Evolutionary conservation across 2,888 invertebrate species (phyloP).

Genomic region (Scaptodrosophila latifasciaeformis): DNA sequence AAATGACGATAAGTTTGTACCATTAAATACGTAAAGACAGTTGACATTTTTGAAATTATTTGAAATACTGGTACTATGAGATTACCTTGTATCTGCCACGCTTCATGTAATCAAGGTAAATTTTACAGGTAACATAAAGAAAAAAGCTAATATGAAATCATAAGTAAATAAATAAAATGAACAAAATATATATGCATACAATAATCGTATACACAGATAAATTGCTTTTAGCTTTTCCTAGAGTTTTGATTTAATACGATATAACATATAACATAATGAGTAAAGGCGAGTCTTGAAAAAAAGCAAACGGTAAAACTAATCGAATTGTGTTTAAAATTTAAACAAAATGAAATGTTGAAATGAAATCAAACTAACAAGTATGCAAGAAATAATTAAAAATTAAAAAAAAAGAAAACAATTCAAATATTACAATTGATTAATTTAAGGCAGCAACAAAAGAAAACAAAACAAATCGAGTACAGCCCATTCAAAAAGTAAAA

Average conservation of each 20-base stretch:
- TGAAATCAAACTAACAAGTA: conserved; percentile 2
- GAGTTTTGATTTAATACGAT: conserved; percentile 45
- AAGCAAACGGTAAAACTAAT: conserved; percentile 10
- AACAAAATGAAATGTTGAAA: not conserved
- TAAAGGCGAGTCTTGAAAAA: conserved; percentile 3
- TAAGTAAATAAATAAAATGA: conserved; percentile 35
- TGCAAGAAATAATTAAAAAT: conserved; percentile 3
- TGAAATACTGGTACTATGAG: no score
- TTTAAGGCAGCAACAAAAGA: conserved; percentile 12
- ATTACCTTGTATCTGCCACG: no score
- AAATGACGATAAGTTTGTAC: conserved; percentile 24
- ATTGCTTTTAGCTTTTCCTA: conserved; percentile 66
- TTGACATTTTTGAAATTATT: conserved; percentile 22
- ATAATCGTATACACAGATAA: conserved; percentile 30
- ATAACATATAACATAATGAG: conserved; percentile 3
- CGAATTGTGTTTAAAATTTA: not conserved
- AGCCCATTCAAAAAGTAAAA: conserved; percentile 36
- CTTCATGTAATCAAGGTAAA: not conserved
- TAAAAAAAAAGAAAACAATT: conserved; percentile 1
- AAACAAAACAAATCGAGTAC: conserved; percentile 17
- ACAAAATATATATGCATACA: conserved; percentile 34
- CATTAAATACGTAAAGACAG: conserved; percentile 44
- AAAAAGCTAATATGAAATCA: not conserved
- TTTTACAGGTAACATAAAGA: no score
- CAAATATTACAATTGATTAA: conserved; percentile 28